A percentile compares a stretch with the other conserved stretches of the same genome.
phyloP scores from a whole-genome alignment of 1,140 invertebrate species.

The Aphaenogaster ashmeadi region DNA sequence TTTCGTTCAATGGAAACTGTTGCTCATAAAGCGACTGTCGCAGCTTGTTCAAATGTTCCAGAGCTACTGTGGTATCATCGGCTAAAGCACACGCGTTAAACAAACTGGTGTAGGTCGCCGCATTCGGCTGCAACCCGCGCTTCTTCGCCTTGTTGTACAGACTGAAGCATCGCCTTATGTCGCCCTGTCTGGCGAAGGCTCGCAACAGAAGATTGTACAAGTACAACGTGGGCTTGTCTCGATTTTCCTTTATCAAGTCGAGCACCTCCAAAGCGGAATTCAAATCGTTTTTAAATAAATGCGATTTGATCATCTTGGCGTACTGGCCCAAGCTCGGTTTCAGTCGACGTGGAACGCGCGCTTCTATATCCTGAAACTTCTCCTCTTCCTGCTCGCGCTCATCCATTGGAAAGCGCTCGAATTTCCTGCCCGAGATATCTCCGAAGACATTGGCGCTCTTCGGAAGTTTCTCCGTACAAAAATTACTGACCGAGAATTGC shows the following conservation, averaged over 20 bases:
- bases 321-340: constrained; percentile 89
- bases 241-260: constrained; percentile 93
- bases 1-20: constrained; percentile 90
- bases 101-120: constrained; percentile 93
- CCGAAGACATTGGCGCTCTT: constrained; percentile 83
- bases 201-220: constrained; percentile 94
- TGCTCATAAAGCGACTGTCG: constrained; percentile 88
- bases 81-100: constrained; percentile 96
- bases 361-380: constrained; percentile 77
- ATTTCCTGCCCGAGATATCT: constrained; percentile 74
- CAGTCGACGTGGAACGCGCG: constrained; percentile 61
- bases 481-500: background rate
- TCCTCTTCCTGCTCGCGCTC: constrained; percentile 80
- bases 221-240: constrained; percentile 92
- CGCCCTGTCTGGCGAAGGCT: constrained; percentile 93
- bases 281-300: constrained; percentile 89
- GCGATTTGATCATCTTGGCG: constrained; percentile 90
- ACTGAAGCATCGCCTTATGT: constrained; percentile 94
- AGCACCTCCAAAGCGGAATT: constrained; percentile 92
- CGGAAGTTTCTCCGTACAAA: constrained; percentile 24
- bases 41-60: constrained; percentile 86
- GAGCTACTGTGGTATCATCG: constrained; percentile 90
- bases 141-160: constrained; percentile 94
- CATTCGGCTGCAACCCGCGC: constrained; percentile 89
- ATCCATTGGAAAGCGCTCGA: constrained; percentile 79